Percentiles rank a stretch among this genome's conserved stretches.
Conservation (phyloP, 2,113 vertebrate species). For the Oncorhynchus nerka region DNA sequence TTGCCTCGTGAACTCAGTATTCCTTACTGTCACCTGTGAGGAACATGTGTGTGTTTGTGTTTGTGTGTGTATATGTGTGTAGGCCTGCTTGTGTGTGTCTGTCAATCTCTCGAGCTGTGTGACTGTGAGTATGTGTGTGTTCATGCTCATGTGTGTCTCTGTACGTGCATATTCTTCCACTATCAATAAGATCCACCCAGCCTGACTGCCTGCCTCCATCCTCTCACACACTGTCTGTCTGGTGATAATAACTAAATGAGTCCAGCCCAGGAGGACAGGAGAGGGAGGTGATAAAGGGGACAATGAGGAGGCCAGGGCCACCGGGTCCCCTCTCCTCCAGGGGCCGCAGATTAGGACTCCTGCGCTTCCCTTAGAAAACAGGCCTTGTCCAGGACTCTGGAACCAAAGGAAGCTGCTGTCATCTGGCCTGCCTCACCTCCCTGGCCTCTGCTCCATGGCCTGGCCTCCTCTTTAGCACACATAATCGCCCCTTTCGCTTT, state of each 20-base stretch:
- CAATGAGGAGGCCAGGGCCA: conserved; percentile 84
- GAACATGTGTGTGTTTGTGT: too few relatives aligned
- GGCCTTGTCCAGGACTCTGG: conserved; percentile 34
- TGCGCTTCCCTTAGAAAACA: conserved; percentile 88
- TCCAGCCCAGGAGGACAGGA: conserved; percentile 58
- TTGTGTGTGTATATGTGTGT: background rate
- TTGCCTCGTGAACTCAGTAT: background rate
- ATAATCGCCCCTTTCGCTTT: too few relatives aligned
- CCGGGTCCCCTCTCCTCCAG: conserved; percentile 73
- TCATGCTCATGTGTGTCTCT: background rate
- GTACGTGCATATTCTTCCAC: conserved; percentile 2
- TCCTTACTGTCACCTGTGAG: too few relatives aligned
- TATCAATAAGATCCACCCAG: background rate
- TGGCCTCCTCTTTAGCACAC: conserved; percentile 48
- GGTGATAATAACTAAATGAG: conserved; percentile 30
- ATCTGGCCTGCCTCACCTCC: conserved; percentile 86
- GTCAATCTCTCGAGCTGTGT: background rate
- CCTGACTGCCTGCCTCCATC: conserved; percentile 18
- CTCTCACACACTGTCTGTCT: conserved; percentile 19
- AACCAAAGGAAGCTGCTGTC: conserved; percentile 79
- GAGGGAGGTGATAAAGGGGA: conserved; percentile 73
- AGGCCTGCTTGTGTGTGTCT: background rate
- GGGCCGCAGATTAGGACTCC: conserved; percentile 85
- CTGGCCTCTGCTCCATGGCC: conserved; percentile 74
- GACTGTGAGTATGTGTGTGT: background rate